Conservation (phyloP, 2,113 vertebrate genomes). For the Periophthalmodon schlosseri region DNA sequence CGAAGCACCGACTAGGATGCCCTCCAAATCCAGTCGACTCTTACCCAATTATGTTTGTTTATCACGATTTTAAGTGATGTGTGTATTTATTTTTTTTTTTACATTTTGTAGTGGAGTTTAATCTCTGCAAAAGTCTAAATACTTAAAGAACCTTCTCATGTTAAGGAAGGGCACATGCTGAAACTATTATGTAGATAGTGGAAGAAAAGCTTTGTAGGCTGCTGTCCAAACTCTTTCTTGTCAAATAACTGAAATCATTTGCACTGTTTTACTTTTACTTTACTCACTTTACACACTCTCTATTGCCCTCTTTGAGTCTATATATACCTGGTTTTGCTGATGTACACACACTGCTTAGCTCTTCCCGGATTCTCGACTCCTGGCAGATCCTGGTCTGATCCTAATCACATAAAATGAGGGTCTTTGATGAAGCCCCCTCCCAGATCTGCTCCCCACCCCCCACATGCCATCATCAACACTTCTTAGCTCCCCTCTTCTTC, state of each 20-base stretch:
- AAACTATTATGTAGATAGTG: too few relatives aligned
- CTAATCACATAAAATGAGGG: slow-evolving; percentile 43
- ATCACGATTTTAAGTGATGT: too few relatives aligned
- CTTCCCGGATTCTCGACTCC: slow-evolving; percentile 4
- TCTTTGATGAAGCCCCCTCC: slow-evolving; percentile 20
- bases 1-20: too few relatives aligned
- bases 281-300: neutral
- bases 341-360: neutral
- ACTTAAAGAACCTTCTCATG: too few relatives aligned
- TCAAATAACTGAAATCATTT: neutral
- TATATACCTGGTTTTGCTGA: slow-evolving; percentile 1
- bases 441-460: neutral
- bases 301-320: neutral
- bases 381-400: slow-evolving; percentile 34
- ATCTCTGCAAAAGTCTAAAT: too few relatives aligned
- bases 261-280: neutral
- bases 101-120: too few relatives aligned
- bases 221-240: too few relatives aligned
- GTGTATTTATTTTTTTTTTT: too few relatives aligned
- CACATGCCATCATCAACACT: slow-evolving; percentile 19
- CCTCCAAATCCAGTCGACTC: too few relatives aligned
- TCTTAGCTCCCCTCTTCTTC: slow-evolving; percentile 18
- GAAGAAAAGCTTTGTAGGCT: too few relatives aligned
- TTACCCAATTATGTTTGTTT: too few relatives aligned
- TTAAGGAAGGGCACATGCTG: too few relatives aligned